phyloP scores from a whole-genome alignment of 2,888 invertebrate genomes.

The Eristalis pertinax region DNA sequence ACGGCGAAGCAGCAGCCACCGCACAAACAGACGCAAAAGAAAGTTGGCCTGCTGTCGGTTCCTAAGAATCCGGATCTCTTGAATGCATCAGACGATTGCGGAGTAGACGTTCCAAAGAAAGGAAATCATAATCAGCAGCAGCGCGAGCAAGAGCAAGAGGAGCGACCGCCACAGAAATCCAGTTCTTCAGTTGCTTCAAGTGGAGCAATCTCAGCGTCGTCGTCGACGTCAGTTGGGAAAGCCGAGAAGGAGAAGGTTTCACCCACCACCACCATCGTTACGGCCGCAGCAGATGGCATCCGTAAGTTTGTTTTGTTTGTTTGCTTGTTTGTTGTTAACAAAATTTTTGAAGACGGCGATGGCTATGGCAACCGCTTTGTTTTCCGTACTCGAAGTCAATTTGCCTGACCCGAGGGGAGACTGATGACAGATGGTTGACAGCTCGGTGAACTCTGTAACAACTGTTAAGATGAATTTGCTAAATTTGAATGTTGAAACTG shows the following conservation, averaged over 20 bases:
- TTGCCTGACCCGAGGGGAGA: not conserved
- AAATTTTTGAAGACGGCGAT: not conserved
- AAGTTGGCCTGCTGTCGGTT: constrained; percentile 61
- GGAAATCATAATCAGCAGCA: constrained; percentile 50
- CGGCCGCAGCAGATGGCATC: constrained; percentile 17
- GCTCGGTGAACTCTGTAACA: not conserved
- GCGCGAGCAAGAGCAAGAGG: constrained; percentile 11
- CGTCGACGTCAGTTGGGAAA: constrained; percentile 24
- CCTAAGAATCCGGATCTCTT: constrained; percentile 66
- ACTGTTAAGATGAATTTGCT: not conserved
- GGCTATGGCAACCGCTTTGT: not conserved
- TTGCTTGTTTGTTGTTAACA: constrained; percentile 20
- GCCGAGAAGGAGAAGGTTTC: constrained; percentile 49
- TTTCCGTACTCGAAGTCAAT: not conserved
- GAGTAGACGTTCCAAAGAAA: constrained; percentile 61
- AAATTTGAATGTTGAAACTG: not conserved
- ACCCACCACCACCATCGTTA: constrained; percentile 34
- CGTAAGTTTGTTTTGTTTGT: constrained; percentile 44
- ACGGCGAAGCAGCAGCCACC: constrained; percentile 23
- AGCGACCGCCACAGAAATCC: constrained; percentile 38
- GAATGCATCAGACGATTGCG: constrained; percentile 34
- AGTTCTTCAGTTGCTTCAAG: constrained; percentile 50
- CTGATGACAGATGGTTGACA: not conserved
- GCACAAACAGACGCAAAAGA: constrained; percentile 53
- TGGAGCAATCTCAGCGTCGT: constrained; percentile 47